Evolutionary conservation across 2,113 vertebrate genomes (phyloP), one percentile per base, ranked within the genome.

Genomic region (Platysteira castanea): DNA sequence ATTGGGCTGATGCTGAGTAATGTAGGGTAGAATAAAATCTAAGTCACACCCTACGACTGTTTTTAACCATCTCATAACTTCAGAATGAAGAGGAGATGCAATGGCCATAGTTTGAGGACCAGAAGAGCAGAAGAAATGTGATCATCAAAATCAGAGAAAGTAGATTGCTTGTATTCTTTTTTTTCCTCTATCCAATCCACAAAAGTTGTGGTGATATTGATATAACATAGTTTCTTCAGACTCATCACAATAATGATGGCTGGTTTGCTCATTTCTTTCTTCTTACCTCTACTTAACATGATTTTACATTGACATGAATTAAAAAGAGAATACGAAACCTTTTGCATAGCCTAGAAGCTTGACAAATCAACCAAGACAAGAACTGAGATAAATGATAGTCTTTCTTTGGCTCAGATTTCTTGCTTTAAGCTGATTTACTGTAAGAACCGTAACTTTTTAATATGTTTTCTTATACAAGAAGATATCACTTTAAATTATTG

Each of bases 401-500:
- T 74, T 94, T 89, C 53, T 84, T 86, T 53, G 59, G 60, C 47
- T 90, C 67, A 61, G 23, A 77, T 86, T 88, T 94, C 52, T 86
- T 89, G 35, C 83, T 84, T 88, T 86, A 87, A 90, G 73, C 50
- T 90, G 68, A 89, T 89, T 93, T 90, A 85, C 59, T 64, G 8
- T 64, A 90, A 95, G 68, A 92, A 81, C 9, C 7, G 78, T 84
- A 90, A 54, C 19, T 79, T 64, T 87, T 71, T 24, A 60, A 89
- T 74, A 37, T 41, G 65, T 86, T 87, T 85, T 80, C 84, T 87
- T 75, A 30, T 44, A 71, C 31, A 91, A 31, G 39, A 57, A 73
- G 46, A 20, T 61, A 91, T 7, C 3, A 53, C 20, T 91, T 87
- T 67, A 54, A 94, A 87, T 89, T 75, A 89, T 13, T 69, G 73